A percentile compares a stretch with the other conserved stretches of the same genome.
These are phyloP conservation scores for Electrona antarctica DNA, from an alignment of 2,113 vertebrate species.

Conservation along the genomic window DNA sequence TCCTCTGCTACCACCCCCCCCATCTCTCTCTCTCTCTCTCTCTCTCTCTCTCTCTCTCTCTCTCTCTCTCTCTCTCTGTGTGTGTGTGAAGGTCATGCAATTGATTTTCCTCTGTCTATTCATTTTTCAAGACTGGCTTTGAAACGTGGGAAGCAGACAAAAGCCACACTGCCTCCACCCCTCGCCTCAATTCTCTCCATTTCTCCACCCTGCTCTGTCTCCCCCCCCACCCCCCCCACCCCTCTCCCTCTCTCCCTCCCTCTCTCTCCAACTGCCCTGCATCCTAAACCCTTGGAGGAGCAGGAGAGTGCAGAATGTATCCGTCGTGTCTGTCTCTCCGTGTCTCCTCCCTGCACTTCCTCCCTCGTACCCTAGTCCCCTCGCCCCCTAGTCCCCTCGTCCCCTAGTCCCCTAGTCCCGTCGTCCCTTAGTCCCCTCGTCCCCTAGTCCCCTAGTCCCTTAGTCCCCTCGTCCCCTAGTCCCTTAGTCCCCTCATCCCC, in stretches of 20 bases:
- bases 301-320: constrained; percentile 57
- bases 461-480: not conserved
- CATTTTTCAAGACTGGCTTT: constrained; percentile 87
- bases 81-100: constrained; percentile 85
- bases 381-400: constrained; percentile 50
- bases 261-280: constrained; percentile 34
- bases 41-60: constrained; percentile 48
- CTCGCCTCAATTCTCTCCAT: constrained; percentile 40
- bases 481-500: constrained; percentile 43
- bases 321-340: not conserved
- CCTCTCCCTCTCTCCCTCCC: too few species aligned
- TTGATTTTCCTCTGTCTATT: constrained; percentile 87
- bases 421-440: not conserved
- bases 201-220: constrained; percentile 47
- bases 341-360: not conserved
- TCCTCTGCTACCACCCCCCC: constrained; percentile 14
- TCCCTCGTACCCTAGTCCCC: not conserved
- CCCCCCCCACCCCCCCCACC: constrained; percentile 15
- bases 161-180: constrained; percentile 75
- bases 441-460: constrained; percentile 50
- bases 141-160: constrained; percentile 88
- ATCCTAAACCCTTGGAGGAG: constrained; percentile 52
- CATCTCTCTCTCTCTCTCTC: constrained; percentile 30
- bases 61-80: constrained; percentile 65
- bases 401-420: constrained; percentile 41